These are phyloP conservation scores for Sebastes steindachneri DNA, from an alignment of 2,797 vertebrate species.

Conservation along the genomic window DNA sequence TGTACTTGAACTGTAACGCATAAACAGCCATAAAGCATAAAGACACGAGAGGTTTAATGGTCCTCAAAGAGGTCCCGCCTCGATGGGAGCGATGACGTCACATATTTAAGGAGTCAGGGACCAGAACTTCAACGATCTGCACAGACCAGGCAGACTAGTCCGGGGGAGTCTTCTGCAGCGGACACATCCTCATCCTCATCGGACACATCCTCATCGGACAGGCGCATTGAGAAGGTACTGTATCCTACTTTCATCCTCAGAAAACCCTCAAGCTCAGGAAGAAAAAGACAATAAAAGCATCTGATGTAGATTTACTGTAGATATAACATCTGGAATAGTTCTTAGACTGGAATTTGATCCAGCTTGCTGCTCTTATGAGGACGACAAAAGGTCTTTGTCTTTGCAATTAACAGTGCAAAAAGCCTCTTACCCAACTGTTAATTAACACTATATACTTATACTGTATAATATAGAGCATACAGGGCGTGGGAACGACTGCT, in stretches of 20 bases:
- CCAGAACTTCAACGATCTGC: not conserved
- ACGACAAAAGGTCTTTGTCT: not conserved
- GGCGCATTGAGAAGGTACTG: conserved; percentile 27
- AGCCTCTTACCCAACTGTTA: not conserved
- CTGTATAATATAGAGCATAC: not conserved
- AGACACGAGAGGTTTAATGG: not conserved
- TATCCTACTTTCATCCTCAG: not conserved
- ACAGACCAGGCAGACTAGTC: not conserved
- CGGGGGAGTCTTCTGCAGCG: not conserved
- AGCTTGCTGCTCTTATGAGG: not conserved
- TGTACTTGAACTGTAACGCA: not conserved
- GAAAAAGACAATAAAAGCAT: not conserved
- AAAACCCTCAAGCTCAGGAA: not conserved
- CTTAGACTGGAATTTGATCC: not conserved
- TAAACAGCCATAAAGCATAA: not conserved
- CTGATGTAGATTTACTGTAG: not conserved
- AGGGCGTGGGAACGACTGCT: not conserved
- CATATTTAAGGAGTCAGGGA: conserved; percentile 29
- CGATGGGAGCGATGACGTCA: conserved; percentile 53
- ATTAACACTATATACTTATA: not conserved
- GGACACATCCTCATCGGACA: not conserved
- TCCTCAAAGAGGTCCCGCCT: conserved; percentile 27
- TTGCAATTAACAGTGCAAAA: not conserved
- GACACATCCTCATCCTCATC: not conserved
- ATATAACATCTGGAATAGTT: not conserved